Base-by-base conservation (phyloP, 2,113 vertebrate genomes). In the Silurus glanis region DNA sequence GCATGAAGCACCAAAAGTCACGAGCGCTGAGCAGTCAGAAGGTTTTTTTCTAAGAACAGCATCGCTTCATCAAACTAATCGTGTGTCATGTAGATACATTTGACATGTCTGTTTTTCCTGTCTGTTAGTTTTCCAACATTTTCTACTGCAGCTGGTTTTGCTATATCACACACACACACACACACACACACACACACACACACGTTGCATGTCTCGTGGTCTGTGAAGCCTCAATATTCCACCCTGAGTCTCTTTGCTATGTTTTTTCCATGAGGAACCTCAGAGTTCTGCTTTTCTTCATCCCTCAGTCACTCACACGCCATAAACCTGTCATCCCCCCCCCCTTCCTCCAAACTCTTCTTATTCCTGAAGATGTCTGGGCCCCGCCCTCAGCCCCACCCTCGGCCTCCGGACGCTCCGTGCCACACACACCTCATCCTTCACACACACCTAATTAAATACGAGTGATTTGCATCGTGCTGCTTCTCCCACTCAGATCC, bases 361-460 rank as follows among this genome's bases (percentile, higher is more conserved):
- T 94, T 94, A 92, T 94, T 91, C 91, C 92, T 92, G 93, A 93
- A 95, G 92, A 94, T 92, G 92, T 92, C 90, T 83, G 88, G 92
- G 89, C 91, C 89, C 90, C 91, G 93, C 93, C 92, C 88, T 89
- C 37, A 37, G 89, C 91, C 89, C 90, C 91, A 93, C 93, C 92
- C 88, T 89, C 37, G 91, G 95, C 93, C 93, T 92, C 93, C 91
- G 82, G 82, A 74, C 91, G 92, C 93, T 94, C 92, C 94, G 93
- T 93, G 94, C 93, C 94, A 92, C 93, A 93, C 94, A 55, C 82
- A 95, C 93, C 94, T 94, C 94, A 95, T 96, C 95, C 94, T 93
- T 96, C 95, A 96, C 93, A 93, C 94, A 93, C 95, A 95, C 94
- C 94, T 94, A 95, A 95, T 95, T 94, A 95, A 94, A 95, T 94